Evolutionary conservation across 92 coral and sea anemone species (phyloP), one percentile per base, ranked within the genome.

Genomic region (Porites evermanni): DNA sequence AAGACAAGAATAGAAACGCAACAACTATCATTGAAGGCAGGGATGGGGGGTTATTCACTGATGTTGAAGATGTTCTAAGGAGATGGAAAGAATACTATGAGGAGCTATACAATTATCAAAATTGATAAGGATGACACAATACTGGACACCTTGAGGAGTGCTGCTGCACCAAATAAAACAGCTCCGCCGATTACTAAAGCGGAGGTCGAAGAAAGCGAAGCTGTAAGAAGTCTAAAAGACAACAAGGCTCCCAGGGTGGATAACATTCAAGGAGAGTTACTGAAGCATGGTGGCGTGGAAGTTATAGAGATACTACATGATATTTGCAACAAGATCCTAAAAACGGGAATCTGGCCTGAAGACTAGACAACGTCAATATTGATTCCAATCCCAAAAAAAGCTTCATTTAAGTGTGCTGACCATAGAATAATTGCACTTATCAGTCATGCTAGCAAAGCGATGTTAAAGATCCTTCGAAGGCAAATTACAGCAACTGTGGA

Each of bases 361-460:
- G 50, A 68, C 47, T 68, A 20, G 50, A 68, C 73, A 21, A 68
- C 73, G 5, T 68, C 73, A 68, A 68, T 23, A 21, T 16, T 68
- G 73, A 68, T 26, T 68, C 73, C 73, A 68, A 24, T 23, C 73
- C 73, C 73, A 68, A 23, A 68, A 19, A 68, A 23, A 26, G 52
- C n/a, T 0, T 68, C 73, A 20, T 7, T 21, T 68, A 68, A 6
- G 47, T 68, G 47, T 23, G 53, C 73, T 68, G 73, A 68, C 47
- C 73, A 29, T 24, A 29, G 73, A 68, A 68, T 20, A 68, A 68
- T 68, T 68, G 73, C 73, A 68, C 61, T 63, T 52, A 6, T 64
- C 74, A 79, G 84, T 70, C 84, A 79, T 64, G 51, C 84, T 20
- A 79, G 84, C 23, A 0, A 79, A 17, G 70, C 32, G 53, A n/a